Evolutionary conservation across 1,140 invertebrate species (phyloP).

Genomic region (Plodia interpunctella): DNA sequence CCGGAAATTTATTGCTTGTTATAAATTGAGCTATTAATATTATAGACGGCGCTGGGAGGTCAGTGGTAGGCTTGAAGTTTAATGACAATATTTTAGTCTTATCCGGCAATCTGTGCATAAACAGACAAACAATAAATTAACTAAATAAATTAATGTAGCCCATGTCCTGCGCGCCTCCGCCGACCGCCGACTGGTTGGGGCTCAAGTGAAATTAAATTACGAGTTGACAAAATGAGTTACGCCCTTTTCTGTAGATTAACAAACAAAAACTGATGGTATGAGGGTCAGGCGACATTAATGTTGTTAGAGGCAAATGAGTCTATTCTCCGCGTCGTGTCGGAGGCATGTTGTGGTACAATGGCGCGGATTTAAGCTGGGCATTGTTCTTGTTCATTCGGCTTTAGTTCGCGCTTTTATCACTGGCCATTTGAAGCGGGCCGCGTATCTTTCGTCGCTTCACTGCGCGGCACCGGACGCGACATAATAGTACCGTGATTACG

Average conservation of each 20-base stretch:
- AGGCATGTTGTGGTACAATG: constrained; percentile 57
- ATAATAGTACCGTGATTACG: constrained; percentile 11
- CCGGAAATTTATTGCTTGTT: constrained; percentile 47
- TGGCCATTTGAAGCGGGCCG: constrained; percentile 53
- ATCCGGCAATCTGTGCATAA: constrained; percentile 32
- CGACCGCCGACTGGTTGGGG: constrained; percentile 43
- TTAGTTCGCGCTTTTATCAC: constrained; percentile 70
- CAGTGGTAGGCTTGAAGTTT: neutral
- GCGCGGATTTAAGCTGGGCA: constrained; percentile 59
- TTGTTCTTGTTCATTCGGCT: constrained; percentile 69
- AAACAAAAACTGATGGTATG: constrained; percentile 75
- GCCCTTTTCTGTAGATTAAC: constrained; percentile 75
- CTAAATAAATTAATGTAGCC: constrained; percentile 45
- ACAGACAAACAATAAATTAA: constrained; percentile 53
- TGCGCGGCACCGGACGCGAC: constrained; percentile 16
- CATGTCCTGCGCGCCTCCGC: constrained; percentile 47
- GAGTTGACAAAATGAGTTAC: constrained; percentile 76
- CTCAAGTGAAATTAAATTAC: constrained; percentile 73
- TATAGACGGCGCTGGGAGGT: neutral
- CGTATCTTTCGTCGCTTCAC: constrained; percentile 32
- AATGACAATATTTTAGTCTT: constrained; percentile 17
- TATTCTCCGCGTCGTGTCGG: constrained; percentile 64
- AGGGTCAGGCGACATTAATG: constrained; percentile 65
- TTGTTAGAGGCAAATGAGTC: constrained; percentile 73
- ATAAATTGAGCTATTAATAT: constrained; percentile 21